Base-by-base conservation (phyloP, 2,888 invertebrate genomes). In the Tetrapedia diversipes region DNA sequence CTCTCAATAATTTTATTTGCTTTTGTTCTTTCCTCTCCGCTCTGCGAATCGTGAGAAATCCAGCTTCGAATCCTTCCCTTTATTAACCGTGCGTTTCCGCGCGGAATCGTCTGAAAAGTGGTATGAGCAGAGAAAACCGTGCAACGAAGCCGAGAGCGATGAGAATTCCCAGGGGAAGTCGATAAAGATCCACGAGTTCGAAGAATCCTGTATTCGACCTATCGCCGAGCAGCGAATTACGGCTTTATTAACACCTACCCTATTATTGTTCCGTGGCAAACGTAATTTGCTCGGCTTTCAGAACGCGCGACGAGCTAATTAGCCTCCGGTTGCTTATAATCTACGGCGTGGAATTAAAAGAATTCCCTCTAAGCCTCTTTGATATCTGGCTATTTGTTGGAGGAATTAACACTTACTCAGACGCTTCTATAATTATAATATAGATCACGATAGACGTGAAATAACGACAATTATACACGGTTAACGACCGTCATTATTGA, bases 21-120 rank as follows among this genome's bases (percentile, higher is more conserved):
- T n/a, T n/a, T n/a, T 43, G 37, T 27, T 47, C 19, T 39, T 66
- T 34, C 54, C 51, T 78, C 74, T 69, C 53, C 67, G 34, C 53
- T 24, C 14, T 32, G 10, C 27, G 49, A 66, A 65, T 60, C 78
- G 83, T 68, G 81, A 81, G 81, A 83, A 81, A 79, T n/a, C 54
- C 66, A 32, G 51, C 27, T 24, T 68, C 70, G 43, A 39, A 37
- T 39, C 32, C 57, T 72, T 65, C 51, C 57, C 67, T 65, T 73
- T 73, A 68, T 27, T 37, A 45, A 2, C 49, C 10, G 49, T n/a
- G n/a, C 45, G 45, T 74, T 81, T 78, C 57, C 80, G 56, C 63
- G 60, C 57, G 51, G 39, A 45, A 8, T 14, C 37, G 63, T 2
- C 32, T 59, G 66, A 78, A 66, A 65, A 74, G 47, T 49, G 54